These are phyloP conservation scores for Anticlea derivata DNA, from an alignment of 2,888 invertebrate genomes.

Conservation along the genomic window DNA sequence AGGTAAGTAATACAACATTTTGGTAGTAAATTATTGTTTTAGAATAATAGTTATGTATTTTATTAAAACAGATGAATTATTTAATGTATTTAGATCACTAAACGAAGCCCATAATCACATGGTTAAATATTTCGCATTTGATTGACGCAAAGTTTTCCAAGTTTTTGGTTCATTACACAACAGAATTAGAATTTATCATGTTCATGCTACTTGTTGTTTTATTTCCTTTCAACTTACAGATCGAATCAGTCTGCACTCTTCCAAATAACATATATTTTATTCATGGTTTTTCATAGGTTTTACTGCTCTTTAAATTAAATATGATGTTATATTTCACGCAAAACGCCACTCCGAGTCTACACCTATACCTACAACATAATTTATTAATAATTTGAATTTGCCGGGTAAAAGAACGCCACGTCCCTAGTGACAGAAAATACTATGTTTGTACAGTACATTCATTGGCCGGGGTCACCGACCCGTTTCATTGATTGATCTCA, in stretches of 20 bases:
- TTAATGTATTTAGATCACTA: slow-evolving; percentile 56
- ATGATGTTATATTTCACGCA: no score
- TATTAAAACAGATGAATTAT: neutral
- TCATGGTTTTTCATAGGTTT: no score
- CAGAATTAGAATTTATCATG: no score
- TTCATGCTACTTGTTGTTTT: slow-evolving; percentile 76
- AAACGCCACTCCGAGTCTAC: no score
- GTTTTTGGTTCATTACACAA: no score
- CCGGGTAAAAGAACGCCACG: slow-evolving; percentile 13
- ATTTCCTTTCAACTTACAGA: no score
- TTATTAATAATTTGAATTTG: slow-evolving; percentile 17
- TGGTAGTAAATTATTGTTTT: slow-evolving; percentile 1
- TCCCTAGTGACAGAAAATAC: slow-evolving; percentile 2
- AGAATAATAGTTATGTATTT: neutral
- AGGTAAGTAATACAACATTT: no score
- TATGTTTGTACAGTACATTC: slow-evolving; percentile 21
- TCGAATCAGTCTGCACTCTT: no score
- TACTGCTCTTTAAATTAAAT: neutral
- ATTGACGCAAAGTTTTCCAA: no score
- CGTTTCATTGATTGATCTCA: slow-evolving; percentile 7
- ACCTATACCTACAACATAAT: no score
- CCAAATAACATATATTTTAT: no score
- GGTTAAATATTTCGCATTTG: no score
- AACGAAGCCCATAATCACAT: slow-evolving; percentile 72
- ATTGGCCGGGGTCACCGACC: slow-evolving; percentile 13